Base-by-base conservation (phyloP, 1,140 invertebrate species). In the Atta cephalotes region DNA sequence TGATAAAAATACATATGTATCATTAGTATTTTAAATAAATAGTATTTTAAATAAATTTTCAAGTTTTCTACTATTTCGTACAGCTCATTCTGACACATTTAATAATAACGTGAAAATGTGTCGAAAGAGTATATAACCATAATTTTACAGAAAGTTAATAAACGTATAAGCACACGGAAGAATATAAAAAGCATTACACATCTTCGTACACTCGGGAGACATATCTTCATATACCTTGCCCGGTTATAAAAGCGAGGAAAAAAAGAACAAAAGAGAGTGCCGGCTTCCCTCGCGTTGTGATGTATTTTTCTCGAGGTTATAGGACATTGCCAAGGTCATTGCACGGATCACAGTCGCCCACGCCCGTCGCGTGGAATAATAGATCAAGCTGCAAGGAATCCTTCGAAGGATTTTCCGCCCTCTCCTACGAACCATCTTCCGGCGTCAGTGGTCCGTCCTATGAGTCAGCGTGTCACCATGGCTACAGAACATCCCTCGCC, bases 401-500 rank as follows among this genome's bases (percentile, higher is more conserved):
- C 74, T 74, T 68, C 86, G 45, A 76, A 79, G 81, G 66, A 87
- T 89, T 85, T 79, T 71, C 71, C 72, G 28, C 39, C 65, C 28
- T 35, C 66, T 74, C 79, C 51, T 51, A 28, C 45, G 70, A 39
- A 21, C 70, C 70, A 35, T 84, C 80, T 84, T 78, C 68, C 72
- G 77, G 45, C 71, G 12, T 70, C 49, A 45, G 58, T 45, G 66
- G 31, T 58, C 51, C 60, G 65, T 68, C 72, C 78, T 79, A 84
- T 90, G 89, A 90, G 89, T 90, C 89, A 90, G 85, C 89, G 65
- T 90, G 79, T 90, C 87, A 87, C 87, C 89, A 90, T 90, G 89
- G 80, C 68, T 89, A 90, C 88, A 84, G 70, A 58, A 77, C 84
- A 84, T 89, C 89, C 85, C 89, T 76, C 86, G 56, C 39, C 39